Evolutionary conservation across 2,888 invertebrate species (phyloP).

Genomic region (Pyrocoelia pectoralis): DNA sequence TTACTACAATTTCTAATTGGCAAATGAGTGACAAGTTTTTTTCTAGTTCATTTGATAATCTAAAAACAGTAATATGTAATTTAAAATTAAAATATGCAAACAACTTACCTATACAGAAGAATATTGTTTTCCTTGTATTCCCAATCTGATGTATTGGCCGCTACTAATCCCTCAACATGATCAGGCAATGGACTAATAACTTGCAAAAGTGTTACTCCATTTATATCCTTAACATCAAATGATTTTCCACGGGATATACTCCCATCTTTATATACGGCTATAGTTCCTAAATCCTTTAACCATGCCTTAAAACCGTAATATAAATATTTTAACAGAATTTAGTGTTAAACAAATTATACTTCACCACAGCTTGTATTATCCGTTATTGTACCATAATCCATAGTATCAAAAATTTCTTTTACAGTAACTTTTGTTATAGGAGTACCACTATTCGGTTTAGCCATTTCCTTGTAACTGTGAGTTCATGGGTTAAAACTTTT

Average conservation of each 20-base stretch:
- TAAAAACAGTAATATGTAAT: constrained; percentile 38
- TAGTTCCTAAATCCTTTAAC: constrained; percentile 41
- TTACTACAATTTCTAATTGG: constrained; percentile 60
- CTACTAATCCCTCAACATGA: constrained; percentile 42
- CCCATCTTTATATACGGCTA: constrained; percentile 29
- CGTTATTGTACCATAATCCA: constrained; percentile 50
- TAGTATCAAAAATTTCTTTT: constrained; percentile 47
- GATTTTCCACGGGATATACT: constrained; percentile 22
- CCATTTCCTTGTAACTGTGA: too few species aligned
- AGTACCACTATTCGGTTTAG: too few species aligned
- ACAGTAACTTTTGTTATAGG: constrained; percentile 23
- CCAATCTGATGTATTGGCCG: neutral
- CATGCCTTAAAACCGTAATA: constrained; percentile 46
- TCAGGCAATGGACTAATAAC: constrained; percentile 39
- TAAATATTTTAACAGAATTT: neutral
- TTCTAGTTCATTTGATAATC: constrained; percentile 62
- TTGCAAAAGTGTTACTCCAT: constrained; percentile 33
- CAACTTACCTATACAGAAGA: constrained; percentile 48
- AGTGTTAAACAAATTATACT: constrained; percentile 40
- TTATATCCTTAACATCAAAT: constrained; percentile 32
- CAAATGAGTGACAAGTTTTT: constrained; percentile 60
- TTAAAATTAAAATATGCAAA: neutral
- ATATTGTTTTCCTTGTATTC: constrained; percentile 41
- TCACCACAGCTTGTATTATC: constrained; percentile 46
- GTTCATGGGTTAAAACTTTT: too few species aligned